Conservation (phyloP, 2,888 invertebrate genomes). For the Hirtodrosophila histrioides region DNA sequence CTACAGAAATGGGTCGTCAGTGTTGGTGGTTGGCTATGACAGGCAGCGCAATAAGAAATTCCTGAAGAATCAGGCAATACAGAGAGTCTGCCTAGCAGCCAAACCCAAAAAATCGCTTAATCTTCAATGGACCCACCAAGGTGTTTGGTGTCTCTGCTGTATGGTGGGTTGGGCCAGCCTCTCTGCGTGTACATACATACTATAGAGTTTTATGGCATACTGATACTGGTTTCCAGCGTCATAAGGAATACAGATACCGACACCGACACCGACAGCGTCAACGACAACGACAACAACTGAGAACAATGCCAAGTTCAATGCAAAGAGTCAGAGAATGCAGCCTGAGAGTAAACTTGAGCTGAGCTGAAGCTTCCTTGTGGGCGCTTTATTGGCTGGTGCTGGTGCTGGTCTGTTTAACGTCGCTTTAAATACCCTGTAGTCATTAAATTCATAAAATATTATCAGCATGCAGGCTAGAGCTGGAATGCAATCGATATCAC, state of each 20-base stretch:
- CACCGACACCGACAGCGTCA: slow-evolving; percentile 13
- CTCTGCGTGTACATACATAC: slow-evolving; percentile 14
- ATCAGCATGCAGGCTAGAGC: too few species aligned
- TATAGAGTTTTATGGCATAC: slow-evolving; percentile 67
- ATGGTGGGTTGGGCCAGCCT: slow-evolving; percentile 33
- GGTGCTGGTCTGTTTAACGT: neutral
- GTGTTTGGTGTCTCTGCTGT: slow-evolving; percentile 31
- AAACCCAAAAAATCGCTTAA: slow-evolving; percentile 48
- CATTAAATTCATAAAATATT: neutral
- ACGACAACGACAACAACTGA: slow-evolving; percentile 34
- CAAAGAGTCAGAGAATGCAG: slow-evolving; percentile 41
- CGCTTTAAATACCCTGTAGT: slow-evolving; percentile 29
- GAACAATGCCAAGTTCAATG: slow-evolving; percentile 68
- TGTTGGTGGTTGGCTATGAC: slow-evolving; percentile 36
- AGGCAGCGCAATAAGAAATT: slow-evolving; percentile 29
- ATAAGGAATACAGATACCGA: slow-evolving; percentile 64
- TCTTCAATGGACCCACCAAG: slow-evolving; percentile 61
- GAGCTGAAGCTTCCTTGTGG: slow-evolving; percentile 54
- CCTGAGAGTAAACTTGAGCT: slow-evolving; percentile 38
- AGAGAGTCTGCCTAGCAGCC: slow-evolving; percentile 17
- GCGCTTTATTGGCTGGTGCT: slow-evolving; percentile 52
- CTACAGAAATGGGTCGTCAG: slow-evolving; percentile 62
- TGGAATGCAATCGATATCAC: too few species aligned
- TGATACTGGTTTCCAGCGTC: slow-evolving; percentile 69
- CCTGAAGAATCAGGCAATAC: slow-evolving; percentile 30